Conservation (phyloP, 2,113 vertebrate species). For the Platysteira castanea region DNA sequence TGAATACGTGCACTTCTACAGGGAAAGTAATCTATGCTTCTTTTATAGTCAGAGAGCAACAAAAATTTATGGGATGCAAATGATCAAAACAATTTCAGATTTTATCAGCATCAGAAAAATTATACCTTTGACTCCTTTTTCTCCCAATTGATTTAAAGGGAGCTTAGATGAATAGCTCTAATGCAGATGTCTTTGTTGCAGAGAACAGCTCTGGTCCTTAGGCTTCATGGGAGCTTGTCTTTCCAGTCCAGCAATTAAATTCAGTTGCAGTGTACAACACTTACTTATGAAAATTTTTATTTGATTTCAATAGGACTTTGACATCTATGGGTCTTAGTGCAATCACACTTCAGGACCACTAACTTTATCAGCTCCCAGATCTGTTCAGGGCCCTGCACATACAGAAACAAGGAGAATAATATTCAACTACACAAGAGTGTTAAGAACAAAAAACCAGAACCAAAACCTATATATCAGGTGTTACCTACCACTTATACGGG, state of each 20-base stretch:
- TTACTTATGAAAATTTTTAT: neutral
- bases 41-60: neutral
- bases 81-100: neutral
- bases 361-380: neutral
- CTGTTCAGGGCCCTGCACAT: neutral
- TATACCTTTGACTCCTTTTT: neutral
- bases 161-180: neutral
- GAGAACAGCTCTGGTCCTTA: neutral
- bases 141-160: neutral
- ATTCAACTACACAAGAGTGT: neutral
- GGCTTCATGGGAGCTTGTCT: neutral
- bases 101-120: neutral
- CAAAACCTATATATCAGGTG: neutral
- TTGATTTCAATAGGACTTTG: neutral
- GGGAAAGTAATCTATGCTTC: neutral
- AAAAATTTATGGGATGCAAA: neutral
- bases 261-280: neutral
- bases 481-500: neutral
- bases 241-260: slow-evolving; percentile 1
- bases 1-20: neutral
- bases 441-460: neutral
- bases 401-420: neutral
- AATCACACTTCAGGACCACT: neutral
- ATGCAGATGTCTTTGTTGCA: neutral
- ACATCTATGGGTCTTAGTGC: neutral